Percentiles rank a stretch among this genome's conserved stretches.
Conservation (phyloP, 2,888 invertebrate species). For the Epinotia brunnichana region DNA sequence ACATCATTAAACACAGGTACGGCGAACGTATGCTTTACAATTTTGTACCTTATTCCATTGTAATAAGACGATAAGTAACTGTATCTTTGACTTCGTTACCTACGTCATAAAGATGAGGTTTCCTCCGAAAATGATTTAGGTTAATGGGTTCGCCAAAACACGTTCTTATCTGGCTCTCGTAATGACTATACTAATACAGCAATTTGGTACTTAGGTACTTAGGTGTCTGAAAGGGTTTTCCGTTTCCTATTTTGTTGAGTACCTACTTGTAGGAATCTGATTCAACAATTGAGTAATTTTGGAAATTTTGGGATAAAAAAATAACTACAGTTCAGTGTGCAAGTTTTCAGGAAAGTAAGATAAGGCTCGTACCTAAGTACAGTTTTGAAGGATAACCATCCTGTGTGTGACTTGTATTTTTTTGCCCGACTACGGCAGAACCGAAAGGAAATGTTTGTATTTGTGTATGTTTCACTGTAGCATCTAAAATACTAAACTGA, state of each 20-base stretch:
- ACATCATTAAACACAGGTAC: conserved; percentile 4
- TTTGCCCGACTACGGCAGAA: no score
- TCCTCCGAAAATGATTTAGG: conserved; percentile 1
- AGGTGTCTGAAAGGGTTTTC: conserved; percentile 15
- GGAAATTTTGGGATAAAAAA: background rate
- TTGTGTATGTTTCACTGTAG: no score
- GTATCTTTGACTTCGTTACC: background rate
- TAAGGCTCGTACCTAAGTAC: no score
- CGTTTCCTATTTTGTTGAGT: background rate
- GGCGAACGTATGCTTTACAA: background rate
- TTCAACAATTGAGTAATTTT: background rate
- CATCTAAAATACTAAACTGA: no score
- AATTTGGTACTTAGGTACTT: no score
- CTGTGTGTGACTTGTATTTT: no score
- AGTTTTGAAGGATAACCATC: no score
- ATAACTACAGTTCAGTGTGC: background rate
- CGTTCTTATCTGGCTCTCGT: conserved; percentile 12
- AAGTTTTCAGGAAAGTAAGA: no score
- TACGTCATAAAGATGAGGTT: conserved; percentile 10
- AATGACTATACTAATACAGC: conserved; percentile 5
- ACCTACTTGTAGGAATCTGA: background rate
- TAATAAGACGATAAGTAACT: background rate
- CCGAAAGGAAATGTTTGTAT: no score
- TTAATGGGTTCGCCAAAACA: conserved; percentile 12
- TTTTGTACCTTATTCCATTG: background rate